Base-by-base conservation (phyloP, 2,888 invertebrate species). In the Watsonalla binaria region DNA sequence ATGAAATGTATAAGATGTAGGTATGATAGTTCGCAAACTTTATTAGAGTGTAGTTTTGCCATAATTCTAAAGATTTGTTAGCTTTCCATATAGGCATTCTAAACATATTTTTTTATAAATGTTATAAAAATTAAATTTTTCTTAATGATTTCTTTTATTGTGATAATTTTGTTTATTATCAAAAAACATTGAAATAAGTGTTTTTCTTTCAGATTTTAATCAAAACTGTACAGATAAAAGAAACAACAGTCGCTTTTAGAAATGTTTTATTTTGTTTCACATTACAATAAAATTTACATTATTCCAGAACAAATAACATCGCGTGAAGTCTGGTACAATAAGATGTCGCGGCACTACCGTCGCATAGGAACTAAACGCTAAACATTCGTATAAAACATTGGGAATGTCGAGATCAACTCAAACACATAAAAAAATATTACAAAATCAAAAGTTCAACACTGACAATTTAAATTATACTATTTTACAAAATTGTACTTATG, bases 371-470 rank as follows among this genome's bases (percentile, higher is more conserved):
- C 70, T 74, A 73, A 68, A 59, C 51, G 67, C 76, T 80, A 78
- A 78, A 70, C 70, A 70, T 70, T 67, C 72, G 70, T 75, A 80
- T 73, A 74, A 72, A 71, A 79, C 70, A 80, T 72, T 71, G 75
- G 89, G 86, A 89, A 89, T 86, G 88, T 86, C 80, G 86, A 89
- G 83, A 87, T 86, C 84, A 77, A 72, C 69, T 69, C 66, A 69
- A 70, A 65, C 66, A 67, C 64, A 59, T 64, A 70, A 71, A 67
- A 68, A 69, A 52, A 24, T 54, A 55, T 54, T 57, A 55, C 58
- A 56, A 58, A 60, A 64, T 54, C 60, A 61, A 65, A 74, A 73
- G 77, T 80, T 76, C 80, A 81, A 80, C 79, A 78, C 76, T 59
- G 54, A 64, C 55, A 66, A 63, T 64, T 65, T 65, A 63, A 62